phyloP scores from a whole-genome alignment of 2,888 invertebrate genomes.

The Rhagonycha fulva region DNA sequence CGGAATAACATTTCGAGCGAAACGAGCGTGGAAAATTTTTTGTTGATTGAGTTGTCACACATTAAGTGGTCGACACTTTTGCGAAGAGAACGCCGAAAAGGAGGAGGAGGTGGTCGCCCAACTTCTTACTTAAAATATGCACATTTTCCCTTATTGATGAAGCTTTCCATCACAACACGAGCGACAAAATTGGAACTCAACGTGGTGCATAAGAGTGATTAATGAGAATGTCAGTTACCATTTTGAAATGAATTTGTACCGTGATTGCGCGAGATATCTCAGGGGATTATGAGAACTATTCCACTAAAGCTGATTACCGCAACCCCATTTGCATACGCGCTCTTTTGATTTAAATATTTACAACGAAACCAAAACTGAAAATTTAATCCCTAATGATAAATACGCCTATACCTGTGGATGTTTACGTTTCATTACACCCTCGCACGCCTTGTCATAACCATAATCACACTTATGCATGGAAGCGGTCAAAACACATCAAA shows the following conservation, averaged over 20 bases:
- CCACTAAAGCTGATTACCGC: slow-evolving; percentile 24
- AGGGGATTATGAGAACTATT: slow-evolving; percentile 28
- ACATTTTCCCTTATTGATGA: slow-evolving; percentile 17
- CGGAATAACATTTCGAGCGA: neutral
- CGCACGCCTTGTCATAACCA: neutral
- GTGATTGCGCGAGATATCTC: slow-evolving; percentile 39
- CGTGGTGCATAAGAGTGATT: slow-evolving; percentile 28
- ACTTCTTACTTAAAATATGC: neutral
- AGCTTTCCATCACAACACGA: slow-evolving; percentile 13
- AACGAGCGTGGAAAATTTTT: neutral
- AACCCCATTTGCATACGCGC: slow-evolving; percentile 33
- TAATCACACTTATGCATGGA: neutral
- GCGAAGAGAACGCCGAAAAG: neutral
- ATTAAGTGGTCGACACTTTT: neutral
- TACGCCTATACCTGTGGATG: neutral
- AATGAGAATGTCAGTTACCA: slow-evolving; percentile 37
- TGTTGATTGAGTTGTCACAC: neutral
- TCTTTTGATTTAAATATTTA: neutral
- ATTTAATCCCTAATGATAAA: neutral
- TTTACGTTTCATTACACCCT: neutral
- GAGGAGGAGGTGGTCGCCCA: neutral
- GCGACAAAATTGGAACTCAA: slow-evolving; percentile 25
- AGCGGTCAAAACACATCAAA: neutral
- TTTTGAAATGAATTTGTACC: slow-evolving; percentile 49
- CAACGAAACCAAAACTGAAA: neutral